Conservation (phyloP, 1,140 invertebrate genomes). For the Venturia canescens region DNA sequence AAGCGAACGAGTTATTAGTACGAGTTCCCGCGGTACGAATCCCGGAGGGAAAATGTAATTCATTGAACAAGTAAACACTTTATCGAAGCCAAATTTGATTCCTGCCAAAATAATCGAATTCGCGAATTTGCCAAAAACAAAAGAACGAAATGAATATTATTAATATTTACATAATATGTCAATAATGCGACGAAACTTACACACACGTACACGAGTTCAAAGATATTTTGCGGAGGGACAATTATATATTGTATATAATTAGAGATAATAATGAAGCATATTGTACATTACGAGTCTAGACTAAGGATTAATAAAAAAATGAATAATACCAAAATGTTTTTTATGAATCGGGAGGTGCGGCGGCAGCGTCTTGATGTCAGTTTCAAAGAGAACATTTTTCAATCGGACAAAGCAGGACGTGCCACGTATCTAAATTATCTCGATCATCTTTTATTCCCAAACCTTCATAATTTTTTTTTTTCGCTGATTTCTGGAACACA, state of each 20-base stretch:
- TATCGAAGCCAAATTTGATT: slow-evolving; percentile 62
- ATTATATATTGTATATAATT: slow-evolving; percentile 70
- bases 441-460: too few species aligned
- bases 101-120: slow-evolving; percentile 65
- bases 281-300: slow-evolving; percentile 67
- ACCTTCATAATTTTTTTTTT: too few species aligned
- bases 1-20: neutral
- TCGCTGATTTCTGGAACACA: too few species aligned
- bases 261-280: slow-evolving; percentile 65
- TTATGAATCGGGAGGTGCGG: too few species aligned
- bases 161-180: neutral
- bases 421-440: too few species aligned
- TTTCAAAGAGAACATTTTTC: too few species aligned
- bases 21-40: neutral
- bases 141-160: neutral
- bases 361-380: too few species aligned
- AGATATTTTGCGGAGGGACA: slow-evolving; percentile 59
- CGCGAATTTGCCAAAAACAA: slow-evolving; percentile 48
- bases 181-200: slow-evolving; percentile 13
- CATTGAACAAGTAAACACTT: slow-evolving; percentile 3
- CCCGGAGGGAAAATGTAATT: neutral
- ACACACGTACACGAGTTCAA: slow-evolving; percentile 57
- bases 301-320: slow-evolving; percentile 67
- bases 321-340: slow-evolving; percentile 30
- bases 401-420: too few species aligned